Percentiles rank a stretch among this genome's conserved stretches.
Evolutionary conservation across 2,888 invertebrate species (phyloP).

Genomic region (Philaethria dido): DNA sequence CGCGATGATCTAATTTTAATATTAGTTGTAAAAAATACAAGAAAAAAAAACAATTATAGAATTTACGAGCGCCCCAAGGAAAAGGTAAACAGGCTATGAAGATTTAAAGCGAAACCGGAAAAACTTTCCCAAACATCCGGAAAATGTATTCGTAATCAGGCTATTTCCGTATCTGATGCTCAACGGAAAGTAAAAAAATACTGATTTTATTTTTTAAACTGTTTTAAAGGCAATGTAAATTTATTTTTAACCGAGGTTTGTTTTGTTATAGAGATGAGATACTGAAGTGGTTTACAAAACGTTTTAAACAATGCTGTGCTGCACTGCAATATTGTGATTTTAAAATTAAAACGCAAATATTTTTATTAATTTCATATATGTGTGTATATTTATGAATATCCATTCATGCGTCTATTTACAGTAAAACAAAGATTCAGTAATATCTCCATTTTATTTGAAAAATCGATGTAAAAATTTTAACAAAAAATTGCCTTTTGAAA

Average conservation of each 20-base stretch:
- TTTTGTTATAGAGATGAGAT: not conserved
- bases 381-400: not conserved
- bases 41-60: constrained; percentile 10
- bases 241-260: not conserved
- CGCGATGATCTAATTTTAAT: not conserved
- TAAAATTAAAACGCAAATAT: not conserved
- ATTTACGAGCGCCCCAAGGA: not conserved
- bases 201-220: constrained; percentile 4
- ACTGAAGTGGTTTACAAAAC: not conserved
- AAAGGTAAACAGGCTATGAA: constrained; percentile 10
- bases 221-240: not conserved
- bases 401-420: not conserved
- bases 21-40: not conserved
- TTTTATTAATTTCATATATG: not conserved
- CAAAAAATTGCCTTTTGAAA: not conserved
- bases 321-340: not conserved
- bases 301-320: not conserved
- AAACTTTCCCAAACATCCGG: constrained; percentile 14
- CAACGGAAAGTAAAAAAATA: constrained; percentile 6
- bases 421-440: not conserved
- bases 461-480: not conserved
- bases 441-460: too few species aligned
- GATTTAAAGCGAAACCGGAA: constrained; percentile 17
- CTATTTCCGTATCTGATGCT: constrained; percentile 16
- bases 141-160: constrained; percentile 21